Evolutionary conservation across 2,113 vertebrate genomes (phyloP).

Genomic region (Malurus elegans): DNA sequence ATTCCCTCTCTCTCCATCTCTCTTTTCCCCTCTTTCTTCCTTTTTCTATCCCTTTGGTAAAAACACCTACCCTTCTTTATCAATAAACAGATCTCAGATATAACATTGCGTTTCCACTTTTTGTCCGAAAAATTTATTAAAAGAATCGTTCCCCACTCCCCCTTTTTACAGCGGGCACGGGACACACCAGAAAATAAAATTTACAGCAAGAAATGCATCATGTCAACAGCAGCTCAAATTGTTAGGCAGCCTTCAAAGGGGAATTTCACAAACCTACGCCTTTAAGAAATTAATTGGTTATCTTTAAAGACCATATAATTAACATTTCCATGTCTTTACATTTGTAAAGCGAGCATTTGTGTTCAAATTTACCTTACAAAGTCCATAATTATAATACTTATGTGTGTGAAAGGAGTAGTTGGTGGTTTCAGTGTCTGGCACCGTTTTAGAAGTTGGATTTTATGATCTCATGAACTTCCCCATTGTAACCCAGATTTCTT

Average conservation of each 20-base stretch:
- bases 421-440: not conserved
- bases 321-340: not conserved
- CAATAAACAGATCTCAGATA: too few relatives aligned
- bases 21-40: too few relatives aligned
- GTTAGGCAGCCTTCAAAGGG: not conserved
- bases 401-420: not conserved
- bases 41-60: too few relatives aligned
- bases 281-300: not conserved
- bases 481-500: not conserved
- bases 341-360: not conserved
- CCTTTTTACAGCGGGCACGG: too few relatives aligned
- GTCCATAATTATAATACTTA: not conserved
- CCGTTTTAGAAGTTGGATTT: not conserved
- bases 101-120: too few relatives aligned
- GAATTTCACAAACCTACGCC: not conserved
- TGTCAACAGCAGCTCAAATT: not conserved
- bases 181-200: not conserved
- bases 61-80: too few relatives aligned
- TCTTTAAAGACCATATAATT: not conserved
- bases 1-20: too few relatives aligned
- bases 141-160: too few relatives aligned
- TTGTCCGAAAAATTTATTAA: too few relatives aligned
- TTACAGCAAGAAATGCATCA: not conserved
- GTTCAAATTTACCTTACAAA: not conserved
- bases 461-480: constrained; percentile 27